Evolutionary conservation across 2,888 invertebrate genomes (phyloP), one percentile per base, ranked within the genome.

Genomic region (Volucella inflata): DNA sequence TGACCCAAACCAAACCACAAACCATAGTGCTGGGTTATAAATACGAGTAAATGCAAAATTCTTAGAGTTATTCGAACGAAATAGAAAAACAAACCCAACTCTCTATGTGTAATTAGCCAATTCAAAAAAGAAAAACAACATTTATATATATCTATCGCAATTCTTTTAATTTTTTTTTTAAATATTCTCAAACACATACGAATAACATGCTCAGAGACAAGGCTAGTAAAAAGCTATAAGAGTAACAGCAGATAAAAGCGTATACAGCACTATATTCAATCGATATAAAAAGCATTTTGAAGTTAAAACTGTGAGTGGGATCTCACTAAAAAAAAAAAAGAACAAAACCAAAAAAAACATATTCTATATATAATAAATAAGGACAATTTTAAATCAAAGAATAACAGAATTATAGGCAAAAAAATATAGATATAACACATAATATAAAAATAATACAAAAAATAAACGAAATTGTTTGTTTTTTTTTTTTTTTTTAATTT

Each of bases 181-280:
- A 38, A 67, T 51, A 48, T 55, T 80, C 46, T 40, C 44, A 65
- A 71, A 79, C 75, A 84, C 79, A 75, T 65, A 30, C 30, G 30
- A 30, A 30, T 30, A 79, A 75, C 84, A 84, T 84, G 84, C 84
- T 79, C 75, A 84, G 71, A 30, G 30, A 53, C 75, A 84, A 84
- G 79, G 65, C 57, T 74, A 53, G 44, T 46, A 64, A n/a, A 64
- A 80, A 74, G 77, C 77, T 79, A 79, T 84, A 30, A 30, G 30
- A 30, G 30, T 30, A 6, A 30, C 30, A 30, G 6, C 64, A 51
- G 57, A 79, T 62, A 77, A 17, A 42, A 57, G 75, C 70, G 78
- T 59, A 55, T 60, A 62, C 55, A 65, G 79, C 79, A 51, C 55
- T 42, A 75, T 14, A 50, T 68, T 76, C 9, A 57, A 42, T 40